phyloP scores from a whole-genome alignment of 2,888 invertebrate genomes.

The Mongoloraphidia duomilia region DNA sequence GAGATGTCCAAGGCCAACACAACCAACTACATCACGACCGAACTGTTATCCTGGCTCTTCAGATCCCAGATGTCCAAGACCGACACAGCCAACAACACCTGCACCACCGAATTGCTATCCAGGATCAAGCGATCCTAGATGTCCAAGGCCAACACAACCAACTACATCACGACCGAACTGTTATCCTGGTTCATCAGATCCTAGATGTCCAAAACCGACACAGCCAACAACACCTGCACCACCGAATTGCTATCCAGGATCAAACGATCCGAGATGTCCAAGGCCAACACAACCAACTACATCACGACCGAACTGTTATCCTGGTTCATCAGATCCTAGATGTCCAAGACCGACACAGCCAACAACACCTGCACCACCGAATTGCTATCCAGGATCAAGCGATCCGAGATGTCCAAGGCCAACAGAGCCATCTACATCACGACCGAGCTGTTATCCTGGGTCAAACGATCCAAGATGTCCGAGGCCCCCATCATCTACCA shows the following conservation, averaged over 20 bases:
- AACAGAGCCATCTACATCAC: conserved; percentile 15
- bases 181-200: conserved; percentile 20
- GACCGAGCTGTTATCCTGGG: conserved; percentile 18
- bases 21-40: conserved; percentile 14
- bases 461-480: conserved; percentile 16
- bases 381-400: conserved; percentile 20
- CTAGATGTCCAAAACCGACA: conserved; percentile 16
- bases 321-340: conserved; percentile 19
- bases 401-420: conserved; percentile 21
- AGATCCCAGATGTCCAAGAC: conserved; percentile 22
- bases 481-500: too few relatives aligned
- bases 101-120: conserved; percentile 20
- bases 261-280: conserved; percentile 11
- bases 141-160: conserved; percentile 15
- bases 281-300: conserved; percentile 7
- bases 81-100: conserved; percentile 14
- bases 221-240: conserved; percentile 10
- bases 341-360: conserved; percentile 11
- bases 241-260: conserved; percentile 8
- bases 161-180: conserved; percentile 14
- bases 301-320: conserved; percentile 14
- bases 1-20: conserved; percentile 20
- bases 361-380: conserved; percentile 19
- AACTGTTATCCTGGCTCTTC: conserved; percentile 20
- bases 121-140: conserved; percentile 19